Evolutionary conservation across 1,140 invertebrate genomes (phyloP).

Genomic region (Drosophila nasuta): DNA sequence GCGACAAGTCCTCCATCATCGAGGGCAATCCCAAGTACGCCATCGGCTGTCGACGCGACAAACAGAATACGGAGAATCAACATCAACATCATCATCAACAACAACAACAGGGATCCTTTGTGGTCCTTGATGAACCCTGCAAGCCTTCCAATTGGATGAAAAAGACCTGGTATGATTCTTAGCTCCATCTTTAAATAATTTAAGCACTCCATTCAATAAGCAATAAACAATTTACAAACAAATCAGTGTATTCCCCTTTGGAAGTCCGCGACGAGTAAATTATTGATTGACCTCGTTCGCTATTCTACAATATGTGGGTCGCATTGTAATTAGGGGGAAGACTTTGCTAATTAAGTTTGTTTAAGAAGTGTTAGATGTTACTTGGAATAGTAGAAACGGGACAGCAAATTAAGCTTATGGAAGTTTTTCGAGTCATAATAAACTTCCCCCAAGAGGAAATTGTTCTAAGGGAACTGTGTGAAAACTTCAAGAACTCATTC

Average conservation of each 20-base stretch:
- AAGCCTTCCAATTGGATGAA: conserved; percentile 83
- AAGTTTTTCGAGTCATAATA: too few species aligned
- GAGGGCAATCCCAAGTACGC: conserved; percentile 82
- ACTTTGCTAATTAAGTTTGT: conserved; percentile 1
- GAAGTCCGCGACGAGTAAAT: not conserved
- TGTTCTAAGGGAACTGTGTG: too few species aligned
- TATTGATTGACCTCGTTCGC: conserved; percentile 5
- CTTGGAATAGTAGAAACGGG: not conserved
- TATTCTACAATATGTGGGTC: not conserved
- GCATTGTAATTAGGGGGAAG: not conserved
- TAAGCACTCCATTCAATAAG: not conserved
- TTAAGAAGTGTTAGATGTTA: not conserved
- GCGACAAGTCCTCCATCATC: conserved; percentile 75
- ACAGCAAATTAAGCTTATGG: too few species aligned
- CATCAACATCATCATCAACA: conserved; percentile 22
- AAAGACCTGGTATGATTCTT: conserved; percentile 81
- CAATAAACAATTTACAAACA: conserved; percentile 18
- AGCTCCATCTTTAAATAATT: conserved; percentile 10
- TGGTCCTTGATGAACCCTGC: conserved; percentile 77
- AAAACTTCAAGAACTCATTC: too few species aligned
- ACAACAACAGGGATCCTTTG: conserved; percentile 65
- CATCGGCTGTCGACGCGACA: conserved; percentile 51
- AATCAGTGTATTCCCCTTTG: not conserved
- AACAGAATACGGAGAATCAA: conserved; percentile 50
- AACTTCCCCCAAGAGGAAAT: too few species aligned